Evolutionary conservation across 2,797 vertebrate species (phyloP).

Genomic region (Rhyacichthys aspro): DNA sequence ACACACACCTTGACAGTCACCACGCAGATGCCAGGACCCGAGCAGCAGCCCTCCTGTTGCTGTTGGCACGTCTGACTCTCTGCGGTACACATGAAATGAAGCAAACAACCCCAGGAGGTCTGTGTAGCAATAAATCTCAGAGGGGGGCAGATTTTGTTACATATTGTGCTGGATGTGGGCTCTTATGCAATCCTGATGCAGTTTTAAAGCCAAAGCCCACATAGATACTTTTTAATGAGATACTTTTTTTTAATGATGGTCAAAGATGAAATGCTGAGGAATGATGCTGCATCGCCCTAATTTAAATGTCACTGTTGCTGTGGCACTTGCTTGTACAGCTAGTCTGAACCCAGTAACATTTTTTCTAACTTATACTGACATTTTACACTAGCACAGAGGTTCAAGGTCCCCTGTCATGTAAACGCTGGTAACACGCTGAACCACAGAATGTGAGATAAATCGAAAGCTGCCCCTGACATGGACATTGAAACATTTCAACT

Average conservation of each 20-base stretch:
- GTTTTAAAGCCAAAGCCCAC: constrained; percentile 17
- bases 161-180: constrained; percentile 22
- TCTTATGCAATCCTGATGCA: constrained; percentile 36
- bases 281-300: not conserved
- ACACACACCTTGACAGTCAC: constrained; percentile 57
- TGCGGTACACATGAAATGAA: constrained; percentile 61
- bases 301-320: not conserved
- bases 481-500: too few species aligned
- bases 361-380: too few species aligned
- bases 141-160: constrained; percentile 36
- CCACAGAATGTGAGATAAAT: too few species aligned
- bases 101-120: constrained; percentile 62
- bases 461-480: too few species aligned
- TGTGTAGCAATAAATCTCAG: constrained; percentile 45
- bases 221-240: constrained; percentile 14
- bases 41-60: constrained; percentile 21
- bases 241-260: constrained; percentile 21
- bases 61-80: constrained; percentile 49
- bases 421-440: too few species aligned
- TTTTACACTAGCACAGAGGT: too few species aligned
- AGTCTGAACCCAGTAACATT: not conserved
- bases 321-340: not conserved
- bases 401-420: too few species aligned
- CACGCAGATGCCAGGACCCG: constrained; percentile 46
- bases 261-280: not conserved